Evolutionary conservation across 1,140 invertebrate genomes (phyloP).

Genomic region (Cyclina sinensis): DNA sequence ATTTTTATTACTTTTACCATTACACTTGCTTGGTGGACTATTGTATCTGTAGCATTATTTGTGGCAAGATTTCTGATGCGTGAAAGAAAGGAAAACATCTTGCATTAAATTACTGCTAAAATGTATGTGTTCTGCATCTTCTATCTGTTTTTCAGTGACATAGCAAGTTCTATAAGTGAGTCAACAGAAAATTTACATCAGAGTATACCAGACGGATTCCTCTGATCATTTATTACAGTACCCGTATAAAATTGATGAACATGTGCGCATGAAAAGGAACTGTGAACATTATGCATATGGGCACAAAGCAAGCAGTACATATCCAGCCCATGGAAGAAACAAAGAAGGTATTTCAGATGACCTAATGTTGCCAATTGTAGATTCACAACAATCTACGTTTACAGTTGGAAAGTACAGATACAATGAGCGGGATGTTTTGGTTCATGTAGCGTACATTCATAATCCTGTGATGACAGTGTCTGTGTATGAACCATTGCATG

Average conservation of each 20-base stretch:
- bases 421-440: slow-evolving; percentile 5
- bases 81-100: no score
- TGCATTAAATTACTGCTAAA: no score
- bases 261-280: neutral
- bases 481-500: slow-evolving; percentile 62
- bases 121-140: neutral
- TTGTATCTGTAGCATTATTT: no score
- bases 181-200: no score
- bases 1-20: no score
- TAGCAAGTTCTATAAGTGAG: neutral
- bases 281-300: slow-evolving; percentile 27
- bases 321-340: neutral
- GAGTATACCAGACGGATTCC: neutral
- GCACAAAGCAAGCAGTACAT: neutral
- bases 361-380: slow-evolving; percentile 21
- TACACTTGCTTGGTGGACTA: no score
- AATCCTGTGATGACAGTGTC: slow-evolving; percentile 54
- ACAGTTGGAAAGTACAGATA: neutral
- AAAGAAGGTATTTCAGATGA: neutral
- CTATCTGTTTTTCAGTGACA: neutral
- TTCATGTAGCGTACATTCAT: slow-evolving; percentile 43
- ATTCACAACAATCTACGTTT: neutral
- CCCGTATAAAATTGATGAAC: neutral
- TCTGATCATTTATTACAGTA: neutral
- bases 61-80: no score